Conservation (phyloP, 92 coral and sea anemone genomes). For the Bergia sp. region DNA sequence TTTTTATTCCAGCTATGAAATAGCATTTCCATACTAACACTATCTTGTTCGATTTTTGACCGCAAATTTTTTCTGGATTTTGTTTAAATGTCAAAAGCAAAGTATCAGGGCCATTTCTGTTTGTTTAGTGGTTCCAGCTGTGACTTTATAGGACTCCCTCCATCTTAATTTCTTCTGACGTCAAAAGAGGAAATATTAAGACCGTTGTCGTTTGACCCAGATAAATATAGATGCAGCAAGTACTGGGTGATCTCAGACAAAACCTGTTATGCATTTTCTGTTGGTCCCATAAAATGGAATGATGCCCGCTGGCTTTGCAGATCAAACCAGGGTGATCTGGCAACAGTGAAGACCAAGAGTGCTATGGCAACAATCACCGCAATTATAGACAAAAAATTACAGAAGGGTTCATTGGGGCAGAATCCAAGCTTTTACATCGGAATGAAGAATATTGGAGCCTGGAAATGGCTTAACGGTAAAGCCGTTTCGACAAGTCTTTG, state of each 20-base stretch:
- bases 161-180: no score
- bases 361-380: neutral
- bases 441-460: conserved; percentile 6
- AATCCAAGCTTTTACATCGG: neutral
- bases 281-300: neutral
- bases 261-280: neutral
- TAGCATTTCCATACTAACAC: no score
- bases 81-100: no score
- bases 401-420: neutral
- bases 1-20: no score
- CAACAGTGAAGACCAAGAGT: conserved; percentile 4
- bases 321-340: neutral
- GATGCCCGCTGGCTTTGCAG: neutral
- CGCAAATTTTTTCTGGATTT: no score
- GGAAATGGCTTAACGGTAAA: conserved; percentile 35
- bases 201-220: neutral
- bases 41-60: no score
- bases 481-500: conserved; percentile 4
- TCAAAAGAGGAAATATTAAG: no score
- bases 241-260: neutral
- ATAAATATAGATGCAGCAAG: neutral
- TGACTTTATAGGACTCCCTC: neutral
- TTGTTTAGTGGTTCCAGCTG: no score
- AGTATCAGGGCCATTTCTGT: no score
- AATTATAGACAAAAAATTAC: neutral